These are phyloP conservation scores for Percina caprodes DNA, from an alignment of 2,113 vertebrate genomes.

Conservation along the genomic window DNA sequence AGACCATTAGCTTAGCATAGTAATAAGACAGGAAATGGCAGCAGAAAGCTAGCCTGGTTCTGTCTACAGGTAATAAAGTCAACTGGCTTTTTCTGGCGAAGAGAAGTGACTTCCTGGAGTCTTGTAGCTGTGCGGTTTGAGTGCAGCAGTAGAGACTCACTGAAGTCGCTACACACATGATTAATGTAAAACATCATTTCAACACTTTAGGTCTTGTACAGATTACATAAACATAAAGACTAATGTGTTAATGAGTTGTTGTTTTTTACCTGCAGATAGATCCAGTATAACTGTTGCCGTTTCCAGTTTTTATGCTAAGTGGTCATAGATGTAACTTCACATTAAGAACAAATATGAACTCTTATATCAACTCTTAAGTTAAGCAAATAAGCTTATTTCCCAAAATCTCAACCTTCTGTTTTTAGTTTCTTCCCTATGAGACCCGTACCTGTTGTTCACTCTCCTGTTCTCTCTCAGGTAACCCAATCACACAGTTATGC, in stretches of 20 bases:
- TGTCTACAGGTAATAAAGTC: background rate
- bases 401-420: slow-evolving; percentile 27
- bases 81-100: background rate
- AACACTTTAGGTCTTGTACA: background rate
- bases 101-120: background rate
- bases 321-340: background rate
- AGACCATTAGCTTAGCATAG: background rate
- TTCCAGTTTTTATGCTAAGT: slow-evolving; percentile 17
- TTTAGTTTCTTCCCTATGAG: slow-evolving; percentile 3
- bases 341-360: no score
- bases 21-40: background rate
- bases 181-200: background rate
- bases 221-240: background rate
- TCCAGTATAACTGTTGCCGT: background rate
- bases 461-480: slow-evolving; percentile 8
- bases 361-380: background rate
- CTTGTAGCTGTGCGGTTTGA: no score
- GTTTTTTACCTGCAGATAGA: background rate
- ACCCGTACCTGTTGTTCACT: slow-evolving; percentile 4
- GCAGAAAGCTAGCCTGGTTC: background rate
- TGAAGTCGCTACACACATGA: no score
- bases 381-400: slow-evolving; percentile 21
- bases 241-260: background rate
- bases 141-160: no score
- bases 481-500: slow-evolving; percentile 40